Conservation (phyloP, 2,113 vertebrate species). For the Vidua chalybeata region DNA sequence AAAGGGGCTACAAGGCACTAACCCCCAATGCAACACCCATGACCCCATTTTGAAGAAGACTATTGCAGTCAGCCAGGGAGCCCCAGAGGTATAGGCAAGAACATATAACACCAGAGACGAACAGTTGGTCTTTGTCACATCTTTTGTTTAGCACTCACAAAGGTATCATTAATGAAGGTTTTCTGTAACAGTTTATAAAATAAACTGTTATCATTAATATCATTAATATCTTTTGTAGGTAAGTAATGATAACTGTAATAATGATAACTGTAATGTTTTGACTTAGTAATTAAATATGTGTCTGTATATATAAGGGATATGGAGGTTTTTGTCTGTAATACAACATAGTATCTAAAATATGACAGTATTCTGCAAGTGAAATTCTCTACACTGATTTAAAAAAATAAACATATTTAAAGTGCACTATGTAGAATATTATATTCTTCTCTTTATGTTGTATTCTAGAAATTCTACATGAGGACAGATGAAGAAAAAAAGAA, state of each 20-base stretch:
- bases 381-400: background rate
- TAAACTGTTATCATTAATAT: background rate
- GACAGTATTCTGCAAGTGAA: background rate
- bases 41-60: background rate
- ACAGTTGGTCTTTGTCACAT: background rate
- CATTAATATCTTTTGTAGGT: background rate
- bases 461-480: background rate
- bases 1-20: background rate
- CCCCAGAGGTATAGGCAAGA: background rate
- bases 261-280: background rate
- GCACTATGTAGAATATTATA: background rate
- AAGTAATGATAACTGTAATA: background rate
- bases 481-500: background rate
- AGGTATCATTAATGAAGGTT: background rate
- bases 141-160: background rate
- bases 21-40: background rate
- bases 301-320: fast-evolving
- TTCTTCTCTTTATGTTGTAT: background rate
- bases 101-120: background rate
- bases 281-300: background rate
- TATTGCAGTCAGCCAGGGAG: fast-evolving
- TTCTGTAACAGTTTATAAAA: background rate
- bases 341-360: background rate
- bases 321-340: background rate
- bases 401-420: background rate